Evolutionary conservation across 2,888 invertebrate species (phyloP), one percentile per base, ranked within the genome.

Genomic region (Ischnus inquisitorius): DNA sequence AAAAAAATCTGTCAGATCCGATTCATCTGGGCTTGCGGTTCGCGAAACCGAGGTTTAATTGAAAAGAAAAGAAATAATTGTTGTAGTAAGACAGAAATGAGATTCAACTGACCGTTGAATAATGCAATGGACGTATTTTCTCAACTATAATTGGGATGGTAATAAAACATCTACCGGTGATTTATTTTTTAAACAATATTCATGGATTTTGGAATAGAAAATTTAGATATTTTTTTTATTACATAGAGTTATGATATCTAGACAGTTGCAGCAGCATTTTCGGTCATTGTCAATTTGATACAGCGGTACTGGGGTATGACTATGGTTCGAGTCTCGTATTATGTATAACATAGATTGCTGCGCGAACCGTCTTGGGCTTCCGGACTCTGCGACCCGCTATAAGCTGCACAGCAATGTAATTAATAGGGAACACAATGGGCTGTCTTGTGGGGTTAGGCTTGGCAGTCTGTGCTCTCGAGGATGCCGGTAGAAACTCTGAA

Each of bases 401-500:
- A 83, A 84, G 86, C 57, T 81, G 85, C 81, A 86, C 88, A 86
- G 89, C 90, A 90, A 91, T 91, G 90, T 91, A 91, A 91, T 91
- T 91, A 91, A 91, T 91, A 90, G 91, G 89, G 83, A 90, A 88
- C 89, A 91, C 91, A 91, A 91, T 91, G 90, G 34, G 90, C 89
- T 91, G 91, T 90, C 91, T 91, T 88, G 90, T 57, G 79, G 83
- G 84, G 79, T 78, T 76, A 74, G 62, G 82, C 81, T 76, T 77
- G 87, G 79, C 57, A 76, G 60, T 79, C 82, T 28, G 75, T 43
- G 75, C 77, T 84, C 81, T 69, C 65, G 62, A 71, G 80, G 79
- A 76, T 82, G 79, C 67, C 67, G 83, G 87, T 86, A 81, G 86
- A 85, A 54, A 57, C 72, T 65, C 34, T 84, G 85, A 48, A 74